Conservation (phyloP, 2,797 vertebrate genomes). For the Sebastolobus altivelis region DNA sequence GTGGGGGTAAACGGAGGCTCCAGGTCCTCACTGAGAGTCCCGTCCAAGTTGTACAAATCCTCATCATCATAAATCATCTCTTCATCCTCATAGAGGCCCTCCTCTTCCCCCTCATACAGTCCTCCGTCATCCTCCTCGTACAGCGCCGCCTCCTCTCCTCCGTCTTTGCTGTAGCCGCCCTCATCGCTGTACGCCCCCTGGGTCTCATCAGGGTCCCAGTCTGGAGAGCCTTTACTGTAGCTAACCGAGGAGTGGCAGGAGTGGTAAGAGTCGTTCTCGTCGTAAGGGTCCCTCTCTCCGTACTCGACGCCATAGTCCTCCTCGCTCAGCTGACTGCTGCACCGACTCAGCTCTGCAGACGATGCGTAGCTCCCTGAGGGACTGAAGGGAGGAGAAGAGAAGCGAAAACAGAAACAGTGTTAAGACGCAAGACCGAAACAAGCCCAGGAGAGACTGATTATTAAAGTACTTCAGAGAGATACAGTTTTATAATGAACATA, state of each 20-base stretch:
- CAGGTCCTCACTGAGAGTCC: slow-evolving; percentile 84
- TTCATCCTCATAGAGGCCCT: slow-evolving; percentile 83
- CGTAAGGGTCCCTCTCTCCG: slow-evolving; percentile 89
- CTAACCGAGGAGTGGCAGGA: slow-evolving; percentile 98
- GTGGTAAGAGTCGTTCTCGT: slow-evolving; percentile 96
- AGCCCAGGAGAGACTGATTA: not conserved
- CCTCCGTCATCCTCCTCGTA: slow-evolving; percentile 84
- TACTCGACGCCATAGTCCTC: slow-evolving; percentile 92
- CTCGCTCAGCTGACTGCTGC: slow-evolving; percentile 97
- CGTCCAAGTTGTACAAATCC: slow-evolving; percentile 85
- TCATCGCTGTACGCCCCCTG: slow-evolving; percentile 90
- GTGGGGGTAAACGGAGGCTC: slow-evolving; percentile 84
- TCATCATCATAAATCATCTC: slow-evolving; percentile 84
- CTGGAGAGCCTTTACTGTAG: slow-evolving; percentile 93
- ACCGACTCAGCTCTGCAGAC: slow-evolving; percentile 94
- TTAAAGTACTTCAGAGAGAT: slow-evolving; percentile 2
- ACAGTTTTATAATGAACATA: slow-evolving; percentile 1
- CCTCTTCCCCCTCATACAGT: slow-evolving; percentile 84
- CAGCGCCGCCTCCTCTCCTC: slow-evolving; percentile 86
- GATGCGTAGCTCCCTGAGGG: slow-evolving; percentile 96
- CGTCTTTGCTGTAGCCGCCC: slow-evolving; percentile 87
- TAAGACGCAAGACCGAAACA: not conserved
- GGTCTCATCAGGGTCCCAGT: slow-evolving; percentile 91
- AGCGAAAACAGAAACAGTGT: not conserved
- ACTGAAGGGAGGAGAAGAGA: slow-evolving; percentile 73